phyloP scores from a whole-genome alignment of 1,140 invertebrate species.

The Nautilus pompilius region DNA sequence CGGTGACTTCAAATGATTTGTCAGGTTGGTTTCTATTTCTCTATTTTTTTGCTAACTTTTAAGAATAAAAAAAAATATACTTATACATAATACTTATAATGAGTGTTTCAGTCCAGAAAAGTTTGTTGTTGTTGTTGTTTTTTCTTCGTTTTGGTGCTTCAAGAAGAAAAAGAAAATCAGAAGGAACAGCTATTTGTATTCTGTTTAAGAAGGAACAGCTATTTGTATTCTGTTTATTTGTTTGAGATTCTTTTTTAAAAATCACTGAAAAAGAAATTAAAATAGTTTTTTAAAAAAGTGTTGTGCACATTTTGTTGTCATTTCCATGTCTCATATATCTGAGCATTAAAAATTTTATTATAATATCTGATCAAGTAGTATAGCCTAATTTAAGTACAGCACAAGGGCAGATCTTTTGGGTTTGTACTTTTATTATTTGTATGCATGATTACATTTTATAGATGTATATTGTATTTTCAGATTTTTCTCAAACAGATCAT shows the following conservation, averaged over 20 bases:
- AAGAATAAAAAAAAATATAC: background rate
- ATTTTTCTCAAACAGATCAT: no score
- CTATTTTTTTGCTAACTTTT: background rate
- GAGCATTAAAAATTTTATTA: no score
- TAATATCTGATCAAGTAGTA: background rate
- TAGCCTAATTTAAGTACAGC: background rate
- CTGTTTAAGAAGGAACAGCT: no score
- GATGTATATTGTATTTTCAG: constrained; percentile 6
- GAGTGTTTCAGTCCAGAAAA: background rate
- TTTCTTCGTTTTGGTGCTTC: background rate
- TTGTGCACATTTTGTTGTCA: no score
- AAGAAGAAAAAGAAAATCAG: no score
- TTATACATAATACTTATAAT: background rate
- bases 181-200: no score
- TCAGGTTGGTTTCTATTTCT: constrained; percentile 14
- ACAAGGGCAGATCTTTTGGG: background rate
- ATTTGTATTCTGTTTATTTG: no score
- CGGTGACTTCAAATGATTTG: constrained; percentile 29
- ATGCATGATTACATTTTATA: background rate
- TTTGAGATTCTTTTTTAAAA: no score
- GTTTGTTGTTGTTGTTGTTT: background rate
- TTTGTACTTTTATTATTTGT: background rate
- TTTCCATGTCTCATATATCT: no score
- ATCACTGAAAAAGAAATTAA: no score
- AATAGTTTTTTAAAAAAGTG: no score